Evolutionary conservation across 2,888 invertebrate genomes (phyloP).

Genomic region (Panopea generosa): DNA sequence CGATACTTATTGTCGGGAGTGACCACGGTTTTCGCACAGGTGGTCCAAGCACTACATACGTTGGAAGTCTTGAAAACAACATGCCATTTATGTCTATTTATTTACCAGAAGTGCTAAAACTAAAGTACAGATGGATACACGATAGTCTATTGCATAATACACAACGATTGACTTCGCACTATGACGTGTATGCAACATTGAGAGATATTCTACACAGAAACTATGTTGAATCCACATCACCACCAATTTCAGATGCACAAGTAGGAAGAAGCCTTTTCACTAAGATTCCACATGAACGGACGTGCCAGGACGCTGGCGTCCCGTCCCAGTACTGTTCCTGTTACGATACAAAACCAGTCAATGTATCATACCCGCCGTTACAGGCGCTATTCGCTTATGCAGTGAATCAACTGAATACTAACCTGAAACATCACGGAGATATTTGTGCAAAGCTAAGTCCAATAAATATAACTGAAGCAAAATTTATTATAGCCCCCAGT

Average conservation of each 20-base stretch:
- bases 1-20: slow-evolving; percentile 87
- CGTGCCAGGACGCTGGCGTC: slow-evolving; percentile 92
- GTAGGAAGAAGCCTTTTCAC: slow-evolving; percentile 89
- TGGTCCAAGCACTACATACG: slow-evolving; percentile 92
- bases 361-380: too few relatives aligned
- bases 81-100: slow-evolving; percentile 92
- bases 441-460: too few relatives aligned
- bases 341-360: slow-evolving; percentile 2
- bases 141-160: slow-evolving; percentile 89
- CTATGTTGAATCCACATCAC: slow-evolving; percentile 27
- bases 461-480: too few relatives aligned
- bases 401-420: too few relatives aligned
- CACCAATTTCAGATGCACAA: slow-evolving; percentile 8
- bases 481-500: too few relatives aligned
- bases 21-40: slow-evolving; percentile 97
- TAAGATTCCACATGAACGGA: slow-evolving; percentile 90
- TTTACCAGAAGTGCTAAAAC: slow-evolving; percentile 91
- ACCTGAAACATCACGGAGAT: too few relatives aligned
- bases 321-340: slow-evolving; percentile 87
- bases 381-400: too few relatives aligned
- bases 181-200: slow-evolving; percentile 93
- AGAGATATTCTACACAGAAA: slow-evolving; percentile 87
- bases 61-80: slow-evolving; percentile 92
- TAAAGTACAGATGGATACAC: slow-evolving; percentile 88
- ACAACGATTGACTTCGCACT: slow-evolving; percentile 91